These are phyloP conservation scores for Mionectes macconnelli DNA, from an alignment of 2,113 vertebrate genomes.

Conservation along the genomic window DNA sequence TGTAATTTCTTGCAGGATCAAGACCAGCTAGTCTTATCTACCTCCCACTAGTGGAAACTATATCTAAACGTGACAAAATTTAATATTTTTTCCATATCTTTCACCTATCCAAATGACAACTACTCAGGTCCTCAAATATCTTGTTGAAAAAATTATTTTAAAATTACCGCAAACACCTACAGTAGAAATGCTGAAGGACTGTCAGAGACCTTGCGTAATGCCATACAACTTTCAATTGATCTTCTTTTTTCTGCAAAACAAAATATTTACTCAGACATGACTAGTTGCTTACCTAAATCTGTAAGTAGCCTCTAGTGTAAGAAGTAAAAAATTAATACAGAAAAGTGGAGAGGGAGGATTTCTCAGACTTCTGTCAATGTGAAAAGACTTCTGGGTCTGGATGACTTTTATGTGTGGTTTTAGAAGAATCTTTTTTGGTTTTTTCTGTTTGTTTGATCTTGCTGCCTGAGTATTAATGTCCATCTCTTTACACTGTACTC, in stretches of 20 bases:
- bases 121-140: constrained; percentile 33
- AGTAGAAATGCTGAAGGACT: constrained; percentile 7
- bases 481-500: constrained; percentile 29
- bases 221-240: neutral
- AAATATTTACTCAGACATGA: neutral
- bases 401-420: constrained; percentile 41
- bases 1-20: constrained; percentile 17
- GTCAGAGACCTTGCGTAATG: neutral
- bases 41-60: constrained; percentile 44
- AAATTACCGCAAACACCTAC: neutral
- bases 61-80: neutral
- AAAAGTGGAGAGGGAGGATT: neutral
- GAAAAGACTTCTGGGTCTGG: neutral
- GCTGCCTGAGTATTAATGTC: constrained; percentile 32
- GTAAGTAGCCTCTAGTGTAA: neutral
- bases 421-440: neutral
- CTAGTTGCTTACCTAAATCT: neutral
- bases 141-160: neutral
- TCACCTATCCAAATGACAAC: constrained; percentile 17
- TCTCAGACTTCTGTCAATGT: neutral
- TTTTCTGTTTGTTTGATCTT: neutral
- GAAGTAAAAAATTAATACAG: neutral
- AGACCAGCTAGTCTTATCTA: constrained; percentile 58
- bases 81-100: neutral
- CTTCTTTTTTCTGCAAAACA: neutral